Percentiles rank a stretch among this genome's conserved stretches.
These are phyloP conservation scores for Cossypha dichroa DNA, from an alignment of 2,797 vertebrate species.

Conservation along the genomic window DNA sequence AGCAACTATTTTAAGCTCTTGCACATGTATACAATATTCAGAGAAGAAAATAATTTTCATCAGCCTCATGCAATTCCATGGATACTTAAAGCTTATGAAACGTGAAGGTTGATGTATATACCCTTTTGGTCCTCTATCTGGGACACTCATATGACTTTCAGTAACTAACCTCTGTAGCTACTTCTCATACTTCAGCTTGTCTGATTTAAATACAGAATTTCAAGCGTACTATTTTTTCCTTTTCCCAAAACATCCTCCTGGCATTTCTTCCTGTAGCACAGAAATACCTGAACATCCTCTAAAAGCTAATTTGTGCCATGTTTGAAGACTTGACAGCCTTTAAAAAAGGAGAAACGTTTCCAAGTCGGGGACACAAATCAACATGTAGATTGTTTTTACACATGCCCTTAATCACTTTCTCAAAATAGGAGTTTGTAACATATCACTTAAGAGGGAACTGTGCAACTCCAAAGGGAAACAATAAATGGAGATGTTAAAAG, in stretches of 20 bases:
- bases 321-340: background rate
- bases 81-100: background rate
- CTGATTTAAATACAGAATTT: background rate
- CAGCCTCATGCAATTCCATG: background rate
- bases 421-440: background rate
- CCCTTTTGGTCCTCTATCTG: background rate
- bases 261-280: background rate
- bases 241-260: background rate
- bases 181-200: background rate
- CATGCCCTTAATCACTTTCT: background rate
- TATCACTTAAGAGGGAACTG: background rate
- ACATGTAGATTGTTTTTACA: background rate
- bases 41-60: background rate
- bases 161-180: background rate
- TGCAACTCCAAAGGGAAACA: background rate
- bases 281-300: background rate
- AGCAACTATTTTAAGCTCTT: background rate
- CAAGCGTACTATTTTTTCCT: background rate
- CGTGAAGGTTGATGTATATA: background rate
- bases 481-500: background rate
- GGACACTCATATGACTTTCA: background rate
- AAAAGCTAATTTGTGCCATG: background rate
- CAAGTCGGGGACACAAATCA: background rate
- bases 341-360: background rate
- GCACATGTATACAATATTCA: background rate